phyloP scores from a whole-genome alignment of 1,140 invertebrate genomes.

The Oryctes rhinoceros region DNA sequence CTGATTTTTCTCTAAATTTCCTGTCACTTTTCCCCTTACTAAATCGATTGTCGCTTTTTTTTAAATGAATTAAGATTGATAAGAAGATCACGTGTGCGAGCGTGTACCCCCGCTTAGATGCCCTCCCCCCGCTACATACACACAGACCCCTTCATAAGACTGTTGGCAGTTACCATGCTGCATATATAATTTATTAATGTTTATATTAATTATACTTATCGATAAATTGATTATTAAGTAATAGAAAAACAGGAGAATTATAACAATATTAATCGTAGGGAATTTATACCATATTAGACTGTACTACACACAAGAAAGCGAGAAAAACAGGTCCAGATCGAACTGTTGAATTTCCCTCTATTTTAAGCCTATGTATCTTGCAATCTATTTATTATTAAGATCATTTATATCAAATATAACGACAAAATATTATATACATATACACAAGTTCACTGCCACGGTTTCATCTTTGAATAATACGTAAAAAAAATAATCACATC shows the following conservation, averaged over 20 bases:
- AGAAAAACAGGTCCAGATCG: not conserved
- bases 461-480: not conserved
- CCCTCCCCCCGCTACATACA: not conserved
- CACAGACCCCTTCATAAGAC: conserved; percentile 5
- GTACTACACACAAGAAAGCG: not conserved
- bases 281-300: conserved; percentile 9
- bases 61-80: not conserved
- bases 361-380: not conserved
- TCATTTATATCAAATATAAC: too few relatives aligned
- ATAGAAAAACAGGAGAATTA: conserved; percentile 16
- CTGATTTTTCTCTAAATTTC: not conserved
- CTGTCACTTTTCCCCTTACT: not conserved
- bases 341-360: not conserved
- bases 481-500: not conserved
- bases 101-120: not conserved
- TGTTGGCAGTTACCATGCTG: conserved; percentile 32
- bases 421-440: too few relatives aligned
- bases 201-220: not conserved
- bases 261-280: conserved; percentile 13
- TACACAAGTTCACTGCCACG: not conserved
- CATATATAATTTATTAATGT: conserved; percentile 29
- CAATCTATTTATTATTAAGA: not conserved
- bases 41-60: not conserved
- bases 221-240: not conserved
- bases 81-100: not conserved